A percentile compares a stretch with the other conserved stretches of the same genome.
phyloP scores from a whole-genome alignment of 1,140 invertebrate species.

The Pogonomyrmex barbatus region DNA sequence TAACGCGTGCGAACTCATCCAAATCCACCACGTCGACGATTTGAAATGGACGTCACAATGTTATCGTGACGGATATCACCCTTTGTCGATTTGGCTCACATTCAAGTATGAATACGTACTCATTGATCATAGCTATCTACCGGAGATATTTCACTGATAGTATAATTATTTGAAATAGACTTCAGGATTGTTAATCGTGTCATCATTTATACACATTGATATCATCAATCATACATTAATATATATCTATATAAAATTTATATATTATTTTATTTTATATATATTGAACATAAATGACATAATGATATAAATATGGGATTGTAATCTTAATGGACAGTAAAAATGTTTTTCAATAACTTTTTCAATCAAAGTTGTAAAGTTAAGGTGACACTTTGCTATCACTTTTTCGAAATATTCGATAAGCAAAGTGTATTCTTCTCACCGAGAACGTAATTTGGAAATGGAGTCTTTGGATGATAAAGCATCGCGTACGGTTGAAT shows the following conservation, averaged over 20 bases:
- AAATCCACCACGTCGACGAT: background rate
- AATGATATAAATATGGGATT: background rate
- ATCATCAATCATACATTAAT: background rate
- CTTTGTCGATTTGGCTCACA: background rate
- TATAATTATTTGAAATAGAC: background rate
- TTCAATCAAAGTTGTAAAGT: background rate
- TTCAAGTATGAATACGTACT: constrained; percentile 5
- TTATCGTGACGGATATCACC: background rate
- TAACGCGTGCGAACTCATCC: background rate
- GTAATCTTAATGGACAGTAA: background rate
- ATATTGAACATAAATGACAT: background rate
- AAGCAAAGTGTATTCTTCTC: constrained; percentile 56
- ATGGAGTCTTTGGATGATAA: constrained; percentile 49
- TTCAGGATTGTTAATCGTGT: background rate
- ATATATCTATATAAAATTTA: background rate
- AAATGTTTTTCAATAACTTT: background rate
- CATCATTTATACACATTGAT: background rate
- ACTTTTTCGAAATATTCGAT: constrained; percentile 29
- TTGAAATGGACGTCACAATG: constrained; percentile 28
- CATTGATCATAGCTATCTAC: background rate
- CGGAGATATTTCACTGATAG: background rate
- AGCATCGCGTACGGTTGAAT: constrained; percentile 41
- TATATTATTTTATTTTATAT: no score
- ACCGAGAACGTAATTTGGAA: constrained; percentile 59
- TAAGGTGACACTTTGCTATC: background rate